Conservation (phyloP, 2,113 vertebrate species). For the Calyptommatus sinebrachiatus region DNA sequence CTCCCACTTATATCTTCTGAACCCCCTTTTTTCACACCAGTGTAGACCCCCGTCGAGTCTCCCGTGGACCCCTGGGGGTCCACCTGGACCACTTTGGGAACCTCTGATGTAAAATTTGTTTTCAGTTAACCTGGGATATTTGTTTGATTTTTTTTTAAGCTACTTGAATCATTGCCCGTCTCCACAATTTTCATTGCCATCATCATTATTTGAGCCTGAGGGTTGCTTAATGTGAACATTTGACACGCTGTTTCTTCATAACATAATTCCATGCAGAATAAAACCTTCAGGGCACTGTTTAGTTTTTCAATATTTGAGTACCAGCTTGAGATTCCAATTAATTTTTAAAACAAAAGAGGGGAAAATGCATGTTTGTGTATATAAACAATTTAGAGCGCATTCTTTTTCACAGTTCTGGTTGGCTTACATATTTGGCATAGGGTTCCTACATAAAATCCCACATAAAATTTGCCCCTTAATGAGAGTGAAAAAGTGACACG, state of each 20-base stretch:
- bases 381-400: no score
- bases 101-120: neutral
- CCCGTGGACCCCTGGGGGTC: no score
- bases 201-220: neutral
- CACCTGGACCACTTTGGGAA: no score
- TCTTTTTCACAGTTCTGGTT: neutral
- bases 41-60: no score
- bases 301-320: neutral
- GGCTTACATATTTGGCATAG: neutral
- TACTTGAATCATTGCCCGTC: neutral
- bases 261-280: neutral
- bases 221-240: neutral
- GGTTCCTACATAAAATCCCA: no score
- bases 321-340: neutral
- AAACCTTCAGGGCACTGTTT: neutral
- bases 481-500: no score
- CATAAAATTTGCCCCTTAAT: no score
- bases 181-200: neutral
- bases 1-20: no score
- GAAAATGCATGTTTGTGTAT: neutral
- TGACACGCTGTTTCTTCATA: neutral
- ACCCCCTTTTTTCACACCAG: no score
- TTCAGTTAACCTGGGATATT: neutral
- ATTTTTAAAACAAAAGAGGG: neutral
- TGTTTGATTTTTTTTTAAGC: neutral